Percentiles rank a stretch among this genome's conserved stretches.
phyloP scores from a whole-genome alignment of 2,888 invertebrate species.

The Galerucella pusilla region DNA sequence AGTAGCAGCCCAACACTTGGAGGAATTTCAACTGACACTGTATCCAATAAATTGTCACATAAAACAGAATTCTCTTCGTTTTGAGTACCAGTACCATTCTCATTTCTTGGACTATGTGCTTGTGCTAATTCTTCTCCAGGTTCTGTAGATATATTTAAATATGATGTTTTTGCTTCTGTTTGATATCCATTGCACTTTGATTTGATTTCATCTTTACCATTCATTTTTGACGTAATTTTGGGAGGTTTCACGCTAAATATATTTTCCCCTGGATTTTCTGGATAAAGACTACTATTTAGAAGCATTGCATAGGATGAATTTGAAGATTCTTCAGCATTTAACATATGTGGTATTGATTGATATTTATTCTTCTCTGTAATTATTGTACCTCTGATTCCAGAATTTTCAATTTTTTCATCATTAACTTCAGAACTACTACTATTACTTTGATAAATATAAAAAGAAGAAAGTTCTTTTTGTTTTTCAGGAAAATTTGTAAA shows the following conservation, averaged over 20 bases:
- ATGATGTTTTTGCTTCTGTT: neutral
- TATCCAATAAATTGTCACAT: neutral
- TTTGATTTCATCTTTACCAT: slow-evolving; percentile 9
- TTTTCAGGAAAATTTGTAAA: slow-evolving; percentile 1
- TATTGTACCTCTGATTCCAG: neutral
- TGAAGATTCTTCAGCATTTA: slow-evolving; percentile 12
- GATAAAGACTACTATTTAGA: slow-evolving; percentile 34
- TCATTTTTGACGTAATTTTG: slow-evolving; percentile 10
- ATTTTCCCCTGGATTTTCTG: slow-evolving; percentile 39
- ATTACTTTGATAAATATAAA: neutral
- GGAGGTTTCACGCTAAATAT: slow-evolving; percentile 35
- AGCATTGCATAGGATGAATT: slow-evolving; percentile 36
- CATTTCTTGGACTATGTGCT: neutral
- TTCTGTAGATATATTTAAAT: neutral
- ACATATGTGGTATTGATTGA: slow-evolving; percentile 5
- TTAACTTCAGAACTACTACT: neutral
- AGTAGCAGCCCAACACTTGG: neutral
- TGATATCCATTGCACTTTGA: too few species aligned
- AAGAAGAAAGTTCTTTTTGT: neutral
- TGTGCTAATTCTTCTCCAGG: neutral
- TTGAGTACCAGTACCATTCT: neutral
- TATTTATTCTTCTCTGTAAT: neutral
- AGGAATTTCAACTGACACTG: slow-evolving; percentile 1
- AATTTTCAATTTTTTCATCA: slow-evolving; percentile 10
- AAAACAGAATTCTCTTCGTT: neutral